Conservation (phyloP, 2,888 invertebrate genomes). For the Drosophila kanekoi region DNA sequence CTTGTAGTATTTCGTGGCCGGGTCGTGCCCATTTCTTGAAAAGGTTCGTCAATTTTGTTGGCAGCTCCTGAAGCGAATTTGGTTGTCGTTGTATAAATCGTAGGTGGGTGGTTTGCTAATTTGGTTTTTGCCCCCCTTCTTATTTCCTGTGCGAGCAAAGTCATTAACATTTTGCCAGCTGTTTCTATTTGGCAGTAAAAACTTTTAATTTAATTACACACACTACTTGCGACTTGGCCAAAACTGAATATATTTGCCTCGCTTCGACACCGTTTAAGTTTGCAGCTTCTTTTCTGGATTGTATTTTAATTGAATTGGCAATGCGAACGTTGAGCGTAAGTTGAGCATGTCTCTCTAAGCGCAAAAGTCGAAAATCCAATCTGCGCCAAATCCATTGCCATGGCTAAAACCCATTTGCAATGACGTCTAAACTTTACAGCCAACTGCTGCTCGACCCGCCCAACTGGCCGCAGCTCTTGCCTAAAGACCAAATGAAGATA, state of each 20-base stretch:
- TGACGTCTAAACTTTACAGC: constrained; percentile 58
- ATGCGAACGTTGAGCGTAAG: constrained; percentile 4
- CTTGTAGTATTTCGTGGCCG: constrained; percentile 31
- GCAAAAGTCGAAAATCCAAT: constrained; percentile 69
- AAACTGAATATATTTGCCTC: constrained; percentile 25
- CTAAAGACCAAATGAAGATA: constrained; percentile 67
- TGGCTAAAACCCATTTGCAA: constrained; percentile 53
- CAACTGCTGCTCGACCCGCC: neutral
- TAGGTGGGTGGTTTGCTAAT: constrained; percentile 36
- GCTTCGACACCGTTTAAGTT: constrained; percentile 53
- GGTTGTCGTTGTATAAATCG: constrained; percentile 51
- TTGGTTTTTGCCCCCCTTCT: neutral
- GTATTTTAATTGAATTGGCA: constrained; percentile 71
- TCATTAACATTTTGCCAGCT: constrained; percentile 67
- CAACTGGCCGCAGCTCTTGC: constrained; percentile 4
- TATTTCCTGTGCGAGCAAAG: constrained; percentile 63
- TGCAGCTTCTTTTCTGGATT: constrained; percentile 22
- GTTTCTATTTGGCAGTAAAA: constrained; percentile 45
- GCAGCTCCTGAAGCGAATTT: constrained; percentile 54
- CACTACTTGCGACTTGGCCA: constrained; percentile 2
- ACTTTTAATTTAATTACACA: constrained; percentile 74
- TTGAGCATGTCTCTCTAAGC: constrained; percentile 13
- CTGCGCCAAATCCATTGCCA: constrained; percentile 58
- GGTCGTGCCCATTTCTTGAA: constrained; percentile 50
- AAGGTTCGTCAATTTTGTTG: constrained; percentile 49